phyloP scores from a whole-genome alignment of 2,113 vertebrate genomes.

The Bujurquina vittata region DNA sequence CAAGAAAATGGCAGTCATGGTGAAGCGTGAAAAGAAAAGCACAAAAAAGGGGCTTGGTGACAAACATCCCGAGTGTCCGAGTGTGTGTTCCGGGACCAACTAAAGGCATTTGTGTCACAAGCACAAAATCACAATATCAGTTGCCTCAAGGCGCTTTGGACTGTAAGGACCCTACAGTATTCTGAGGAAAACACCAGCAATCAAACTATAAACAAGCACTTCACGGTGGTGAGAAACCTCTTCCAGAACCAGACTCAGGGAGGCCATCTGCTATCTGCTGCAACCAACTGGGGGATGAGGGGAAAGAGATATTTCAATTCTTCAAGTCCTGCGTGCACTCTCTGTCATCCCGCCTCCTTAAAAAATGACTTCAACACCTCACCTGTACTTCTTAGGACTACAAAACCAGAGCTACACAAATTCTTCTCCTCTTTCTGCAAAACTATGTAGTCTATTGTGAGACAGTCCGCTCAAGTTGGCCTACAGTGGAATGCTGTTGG shows the following conservation, averaged over 20 bases:
- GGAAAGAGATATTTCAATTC: not conserved
- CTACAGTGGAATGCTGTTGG: conserved; percentile 26
- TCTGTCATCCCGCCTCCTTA: conserved; percentile 19
- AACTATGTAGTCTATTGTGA: not conserved
- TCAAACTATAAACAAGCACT: not conserved
- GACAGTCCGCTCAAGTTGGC: conserved; percentile 19
- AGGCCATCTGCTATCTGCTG: not conserved
- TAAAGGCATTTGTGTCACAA: not conserved
- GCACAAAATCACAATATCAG: not conserved
- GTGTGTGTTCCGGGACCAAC: not conserved
- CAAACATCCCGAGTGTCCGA: too few species aligned
- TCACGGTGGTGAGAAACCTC: not conserved
- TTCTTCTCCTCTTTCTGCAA: not conserved
- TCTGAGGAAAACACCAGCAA: not conserved
- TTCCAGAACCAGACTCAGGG: not conserved
- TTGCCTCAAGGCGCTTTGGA: not conserved
- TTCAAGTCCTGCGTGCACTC: not conserved
- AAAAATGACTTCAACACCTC: conserved; percentile 53
- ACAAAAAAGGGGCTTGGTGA: too few species aligned
- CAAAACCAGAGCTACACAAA: conserved; percentile 39
- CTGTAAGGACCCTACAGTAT: not conserved
- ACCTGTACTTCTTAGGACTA: conserved; percentile 9
- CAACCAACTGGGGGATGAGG: not conserved
- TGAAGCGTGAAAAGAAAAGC: too few species aligned
- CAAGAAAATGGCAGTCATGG: too few species aligned